Evolutionary conservation across 2,888 invertebrate species (phyloP), one percentile per base, ranked within the genome.

Genomic region (Malthinus flaveolus): DNA sequence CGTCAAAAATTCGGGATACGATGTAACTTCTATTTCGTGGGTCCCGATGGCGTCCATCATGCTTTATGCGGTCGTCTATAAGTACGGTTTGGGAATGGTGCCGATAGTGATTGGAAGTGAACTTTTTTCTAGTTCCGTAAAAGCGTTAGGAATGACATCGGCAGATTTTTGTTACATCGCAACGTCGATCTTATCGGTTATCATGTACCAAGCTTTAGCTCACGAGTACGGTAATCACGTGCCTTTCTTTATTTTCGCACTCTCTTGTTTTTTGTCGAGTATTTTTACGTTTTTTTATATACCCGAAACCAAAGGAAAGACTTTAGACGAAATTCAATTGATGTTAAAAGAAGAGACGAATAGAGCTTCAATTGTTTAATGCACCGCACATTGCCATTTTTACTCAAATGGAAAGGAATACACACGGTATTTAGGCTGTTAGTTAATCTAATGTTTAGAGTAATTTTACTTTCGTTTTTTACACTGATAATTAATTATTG

Each of bases 51-150:
- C 68, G 1, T 66, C 74, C 5, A 73, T 77, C 0, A 73, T 77
- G 71, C 49, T 71, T 3, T 77, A 77, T 59, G 76, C 77, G 8
- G 66, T 71, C 7, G 70, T 71, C 5, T 76, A 74, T 42, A 75
- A 76, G 61, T 59, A 73, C 4, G 78, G 78, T 8, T 60, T 78
- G 13, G 77, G 78, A 1, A 70, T 76, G 46, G 75, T 78, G 1
- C 77, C 78, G 0, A 76, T 77, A 45, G 74, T 77, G 11, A 68
- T 76, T 48, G 76, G 76, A n/a, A 75, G 76, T 1, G 78, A 78
- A 64, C 59, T 78, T 4, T 78, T 78, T 58, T 75, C 78, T 1
- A 72, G 76, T 2, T 73, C 73, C 33, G 71, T 78, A 10, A 78
- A 78, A 68, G 77, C 76, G 1, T 70, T 75, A 56, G 76, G 76